Conservation (phyloP, 2,888 invertebrate genomes). For the Tetragnatha montana region DNA sequence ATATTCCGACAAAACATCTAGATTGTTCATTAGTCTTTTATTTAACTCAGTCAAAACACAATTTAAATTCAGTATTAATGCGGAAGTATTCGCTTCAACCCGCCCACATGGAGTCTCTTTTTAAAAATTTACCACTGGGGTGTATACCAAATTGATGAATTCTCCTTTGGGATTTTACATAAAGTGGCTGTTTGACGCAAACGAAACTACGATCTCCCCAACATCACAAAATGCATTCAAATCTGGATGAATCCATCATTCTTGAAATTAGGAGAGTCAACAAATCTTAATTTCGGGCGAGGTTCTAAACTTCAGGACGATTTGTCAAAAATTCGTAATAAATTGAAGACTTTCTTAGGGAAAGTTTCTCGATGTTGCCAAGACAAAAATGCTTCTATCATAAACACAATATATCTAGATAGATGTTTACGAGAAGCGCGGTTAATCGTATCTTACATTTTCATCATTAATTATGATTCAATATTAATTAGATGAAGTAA, state of each 20-base stretch:
- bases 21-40: too few relatives aligned
- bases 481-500: too few relatives aligned
- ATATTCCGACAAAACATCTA: too few relatives aligned
- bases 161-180: neutral
- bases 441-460: too few relatives aligned
- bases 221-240: neutral
- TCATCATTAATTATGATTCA: too few relatives aligned
- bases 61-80: too few relatives aligned
- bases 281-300: conserved; percentile 16
- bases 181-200: neutral
- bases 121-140: neutral
- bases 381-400: neutral
- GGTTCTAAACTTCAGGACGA: neutral
- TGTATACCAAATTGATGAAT: neutral
- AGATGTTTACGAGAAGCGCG: too few relatives aligned
- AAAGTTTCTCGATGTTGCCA: neutral
- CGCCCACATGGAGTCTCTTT: neutral
- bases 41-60: too few relatives aligned
- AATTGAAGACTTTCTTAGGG: neutral
- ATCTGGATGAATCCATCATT: conserved; percentile 35
- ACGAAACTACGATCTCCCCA: neutral
- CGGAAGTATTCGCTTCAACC: too few relatives aligned
- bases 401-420: too few relatives aligned
- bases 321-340: conserved; percentile 22
- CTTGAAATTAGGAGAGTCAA: conserved; percentile 25